A percentile compares a stretch with the other conserved stretches of the same genome.
Evolutionary conservation across 2,888 invertebrate species (phyloP).

Genomic region (Drosophila kambysellisi): DNA sequence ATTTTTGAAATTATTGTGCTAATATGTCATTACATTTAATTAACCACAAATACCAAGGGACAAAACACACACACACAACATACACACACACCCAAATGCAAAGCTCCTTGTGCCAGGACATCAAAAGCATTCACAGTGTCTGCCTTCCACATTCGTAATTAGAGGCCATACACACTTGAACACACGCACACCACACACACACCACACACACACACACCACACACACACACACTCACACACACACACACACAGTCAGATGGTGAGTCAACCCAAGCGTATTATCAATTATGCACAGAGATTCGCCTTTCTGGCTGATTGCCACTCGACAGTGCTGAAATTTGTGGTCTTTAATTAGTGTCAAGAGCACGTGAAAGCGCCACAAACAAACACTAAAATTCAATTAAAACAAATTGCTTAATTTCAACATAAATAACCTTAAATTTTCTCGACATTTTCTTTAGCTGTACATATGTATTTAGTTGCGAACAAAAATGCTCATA

Average conservation of each 20-base stretch:
- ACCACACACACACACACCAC: neutral
- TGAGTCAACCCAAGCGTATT: conserved; percentile 29
- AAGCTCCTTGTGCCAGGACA: conserved; percentile 44
- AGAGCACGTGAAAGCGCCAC: conserved; percentile 28
- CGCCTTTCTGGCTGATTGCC: conserved; percentile 50
- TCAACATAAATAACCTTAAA: conserved; percentile 45
- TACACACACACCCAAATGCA: neutral
- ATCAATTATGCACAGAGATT: conserved; percentile 70
- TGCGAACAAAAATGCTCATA: conserved; percentile 48
- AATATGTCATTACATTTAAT: conserved; percentile 75
- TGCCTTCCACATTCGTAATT: conserved; percentile 54
- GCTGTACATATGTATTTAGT: neutral
- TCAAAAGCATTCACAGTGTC: conserved; percentile 57
- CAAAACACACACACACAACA: neutral
- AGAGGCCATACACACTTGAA: conserved; percentile 29
- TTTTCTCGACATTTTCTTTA: conserved; percentile 18
- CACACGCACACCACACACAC: neutral
- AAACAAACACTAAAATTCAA: conserved; percentile 44
- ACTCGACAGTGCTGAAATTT: conserved; percentile 30
- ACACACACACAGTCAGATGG: neutral
- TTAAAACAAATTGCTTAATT: conserved; percentile 48
- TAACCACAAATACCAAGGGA: conserved; percentile 66
- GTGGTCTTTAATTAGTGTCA: conserved; percentile 57
- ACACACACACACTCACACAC: neutral
- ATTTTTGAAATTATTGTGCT: conserved; percentile 57